Conservation (phyloP, 2,888 invertebrate species). For the Philereme transversata region DNA sequence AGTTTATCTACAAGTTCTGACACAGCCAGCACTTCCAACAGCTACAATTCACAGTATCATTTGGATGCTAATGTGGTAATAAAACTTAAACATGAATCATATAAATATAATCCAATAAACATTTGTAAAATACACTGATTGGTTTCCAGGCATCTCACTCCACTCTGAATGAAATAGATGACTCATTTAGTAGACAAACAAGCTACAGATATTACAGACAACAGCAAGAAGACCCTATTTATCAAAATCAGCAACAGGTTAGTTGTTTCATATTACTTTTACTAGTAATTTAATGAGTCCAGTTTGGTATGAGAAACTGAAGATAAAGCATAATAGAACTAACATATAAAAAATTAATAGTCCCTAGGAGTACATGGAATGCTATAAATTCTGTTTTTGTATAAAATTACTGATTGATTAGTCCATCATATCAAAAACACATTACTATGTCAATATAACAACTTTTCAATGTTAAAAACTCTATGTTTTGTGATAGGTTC, state of each 20-base stretch:
- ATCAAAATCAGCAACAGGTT: conserved; percentile 81
- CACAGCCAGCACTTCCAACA: conserved; percentile 71
- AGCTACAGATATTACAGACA: conserved; percentile 75
- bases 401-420: too few species aligned
- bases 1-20: conserved; percentile 85
- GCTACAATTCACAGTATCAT: conserved; percentile 73
- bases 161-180: conserved; percentile 76
- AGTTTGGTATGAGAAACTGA: too few species aligned
- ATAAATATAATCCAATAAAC: not conserved
- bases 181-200: conserved; percentile 77
- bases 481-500: conserved; percentile 54
- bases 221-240: conserved; percentile 75
- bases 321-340: too few species aligned
- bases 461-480: too few species aligned
- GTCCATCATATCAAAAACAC: too few species aligned
- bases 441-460: too few species aligned
- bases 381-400: too few species aligned
- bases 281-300: too few species aligned
- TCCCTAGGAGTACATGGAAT: too few species aligned
- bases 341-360: too few species aligned
- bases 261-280: conserved; percentile 1
- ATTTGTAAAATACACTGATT: conserved; percentile 10
- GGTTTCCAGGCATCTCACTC: conserved; percentile 70
- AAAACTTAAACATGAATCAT: conserved; percentile 2
- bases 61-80: conserved; percentile 74